Evolutionary conservation across 30 jellyfish, hydroid and myxozoan species (phyloP).

Genomic region (Chrysaora quinquecirrha): DNA sequence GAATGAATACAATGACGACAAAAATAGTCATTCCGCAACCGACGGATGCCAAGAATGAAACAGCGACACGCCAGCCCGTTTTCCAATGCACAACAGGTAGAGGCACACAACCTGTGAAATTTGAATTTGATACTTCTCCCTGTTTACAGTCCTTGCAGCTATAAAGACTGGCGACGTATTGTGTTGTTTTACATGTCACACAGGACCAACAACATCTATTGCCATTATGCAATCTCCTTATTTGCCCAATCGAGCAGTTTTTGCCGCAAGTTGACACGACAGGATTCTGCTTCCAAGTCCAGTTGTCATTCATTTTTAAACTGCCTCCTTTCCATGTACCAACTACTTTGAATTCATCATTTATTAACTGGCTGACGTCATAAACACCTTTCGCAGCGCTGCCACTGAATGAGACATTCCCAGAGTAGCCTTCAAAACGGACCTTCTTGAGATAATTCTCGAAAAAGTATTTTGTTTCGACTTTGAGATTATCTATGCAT

Average conservation of each 20-base stretch:
- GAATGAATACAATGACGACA: slow-evolving; percentile 51
- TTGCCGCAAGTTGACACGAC: slow-evolving; percentile 53
- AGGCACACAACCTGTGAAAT: slow-evolving; percentile 49
- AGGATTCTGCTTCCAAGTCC: slow-evolving; percentile 6
- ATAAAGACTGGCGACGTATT: slow-evolving; percentile 47
- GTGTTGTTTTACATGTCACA: slow-evolving; percentile 51
- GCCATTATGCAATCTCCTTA: slow-evolving; percentile 23
- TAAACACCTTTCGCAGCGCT: slow-evolving; percentile 62
- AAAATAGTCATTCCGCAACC: slow-evolving; percentile 76
- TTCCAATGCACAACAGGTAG: slow-evolving; percentile 62
- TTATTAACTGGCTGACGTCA: slow-evolving; percentile 42
- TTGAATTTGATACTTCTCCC: slow-evolving; percentile 41
- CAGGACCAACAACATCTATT: slow-evolving; percentile 87
- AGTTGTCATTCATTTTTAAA: slow-evolving; percentile 18
- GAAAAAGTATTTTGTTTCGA: slow-evolving; percentile 41
- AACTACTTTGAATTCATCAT: slow-evolving; percentile 46
- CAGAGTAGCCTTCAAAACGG: slow-evolving; percentile 64
- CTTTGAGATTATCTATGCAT: slow-evolving; percentile 25
- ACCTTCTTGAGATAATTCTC: slow-evolving; percentile 60
- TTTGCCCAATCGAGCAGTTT: slow-evolving; percentile 60
- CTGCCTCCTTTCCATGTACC: slow-evolving; percentile 82
- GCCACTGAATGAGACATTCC: slow-evolving; percentile 61
- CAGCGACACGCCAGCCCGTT: slow-evolving; percentile 67
- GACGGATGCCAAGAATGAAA: slow-evolving; percentile 66
- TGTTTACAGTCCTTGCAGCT: slow-evolving; percentile 47